These are phyloP conservation scores for Sinohyriopsis cumingii DNA, from an alignment of 2,888 invertebrate species.

Conservation along the genomic window DNA sequence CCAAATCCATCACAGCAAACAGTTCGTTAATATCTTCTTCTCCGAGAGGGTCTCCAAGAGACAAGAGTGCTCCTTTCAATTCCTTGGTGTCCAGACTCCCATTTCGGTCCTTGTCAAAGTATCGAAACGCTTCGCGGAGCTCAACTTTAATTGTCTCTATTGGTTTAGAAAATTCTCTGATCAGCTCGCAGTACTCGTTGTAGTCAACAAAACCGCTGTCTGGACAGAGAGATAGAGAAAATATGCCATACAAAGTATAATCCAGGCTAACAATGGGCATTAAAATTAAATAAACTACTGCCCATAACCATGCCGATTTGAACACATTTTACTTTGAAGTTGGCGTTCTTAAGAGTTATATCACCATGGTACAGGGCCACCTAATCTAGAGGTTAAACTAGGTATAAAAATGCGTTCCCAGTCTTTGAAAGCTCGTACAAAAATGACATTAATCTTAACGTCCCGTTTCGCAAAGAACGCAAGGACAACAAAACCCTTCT, in stretches of 20 bases:
- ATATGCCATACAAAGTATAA: too few species aligned
- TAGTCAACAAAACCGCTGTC: slow-evolving; percentile 24
- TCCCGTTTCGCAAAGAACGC: too few species aligned
- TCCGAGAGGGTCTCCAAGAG: slow-evolving; percentile 32
- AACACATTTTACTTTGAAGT: not conserved
- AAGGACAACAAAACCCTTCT: too few species aligned
- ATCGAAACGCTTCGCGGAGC: slow-evolving; percentile 29
- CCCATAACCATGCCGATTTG: not conserved
- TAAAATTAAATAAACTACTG: too few species aligned
- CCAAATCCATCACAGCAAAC: slow-evolving; percentile 25
- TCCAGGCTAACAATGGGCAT: too few species aligned
- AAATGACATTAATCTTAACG: too few species aligned
- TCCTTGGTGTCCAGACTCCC: slow-evolving; percentile 23
- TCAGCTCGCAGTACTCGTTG: slow-evolving; percentile 26
- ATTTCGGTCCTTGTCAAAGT: slow-evolving; percentile 14
- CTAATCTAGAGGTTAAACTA: too few species aligned
- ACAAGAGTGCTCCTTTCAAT: slow-evolving; percentile 20
- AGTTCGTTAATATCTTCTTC: slow-evolving; percentile 25
- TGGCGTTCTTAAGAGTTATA: not conserved
- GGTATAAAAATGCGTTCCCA: too few species aligned
- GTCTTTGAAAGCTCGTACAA: too few species aligned
- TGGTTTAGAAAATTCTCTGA: slow-evolving; percentile 23
- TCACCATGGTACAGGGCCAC: too few species aligned
- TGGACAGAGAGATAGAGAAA: slow-evolving; percentile 11
- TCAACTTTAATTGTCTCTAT: slow-evolving; percentile 28